These are phyloP conservation scores for Oryzias woworae DNA, from an alignment of 2,113 vertebrate genomes.

Conservation along the genomic window DNA sequence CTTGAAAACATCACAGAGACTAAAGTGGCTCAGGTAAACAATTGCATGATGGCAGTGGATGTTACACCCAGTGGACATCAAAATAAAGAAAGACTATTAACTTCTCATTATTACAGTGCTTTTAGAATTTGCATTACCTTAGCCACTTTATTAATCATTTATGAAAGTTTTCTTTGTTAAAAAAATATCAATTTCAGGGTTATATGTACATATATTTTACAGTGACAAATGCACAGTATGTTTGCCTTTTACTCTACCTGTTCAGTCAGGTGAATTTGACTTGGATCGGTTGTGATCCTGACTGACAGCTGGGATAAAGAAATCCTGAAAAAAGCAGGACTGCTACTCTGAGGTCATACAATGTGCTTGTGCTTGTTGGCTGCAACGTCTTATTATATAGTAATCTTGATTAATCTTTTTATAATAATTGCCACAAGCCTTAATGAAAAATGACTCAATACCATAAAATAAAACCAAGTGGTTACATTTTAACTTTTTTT, in stretches of 20 bases:
- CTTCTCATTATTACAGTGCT: background rate
- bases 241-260: background rate
- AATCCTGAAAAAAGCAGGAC: background rate
- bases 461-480: background rate
- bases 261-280: slow-evolving; percentile 12
- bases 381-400: slow-evolving; percentile 1
- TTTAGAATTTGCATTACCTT: slow-evolving; percentile 1
- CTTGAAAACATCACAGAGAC: slow-evolving; percentile 28
- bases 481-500: background rate
- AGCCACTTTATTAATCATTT: slow-evolving; percentile 28
- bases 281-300: background rate
- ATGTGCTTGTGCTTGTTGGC: background rate
- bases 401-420: background rate
- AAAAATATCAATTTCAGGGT: slow-evolving; percentile 23
- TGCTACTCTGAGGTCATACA: background rate
- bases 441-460: background rate
- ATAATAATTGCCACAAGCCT: background rate
- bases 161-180: background rate
- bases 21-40: slow-evolving; percentile 39
- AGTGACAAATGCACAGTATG: slow-evolving; percentile 30
- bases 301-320: background rate
- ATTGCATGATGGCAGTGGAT: slow-evolving; percentile 20
- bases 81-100: slow-evolving; percentile 19
- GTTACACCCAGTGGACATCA: slow-evolving; percentile 30
- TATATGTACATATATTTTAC: slow-evolving; percentile 61